A percentile compares a stretch with the other conserved stretches of the same genome.
These are phyloP conservation scores for Hypselothyrea guttata DNA, from an alignment of 2,888 invertebrate species.

Conservation along the genomic window DNA sequence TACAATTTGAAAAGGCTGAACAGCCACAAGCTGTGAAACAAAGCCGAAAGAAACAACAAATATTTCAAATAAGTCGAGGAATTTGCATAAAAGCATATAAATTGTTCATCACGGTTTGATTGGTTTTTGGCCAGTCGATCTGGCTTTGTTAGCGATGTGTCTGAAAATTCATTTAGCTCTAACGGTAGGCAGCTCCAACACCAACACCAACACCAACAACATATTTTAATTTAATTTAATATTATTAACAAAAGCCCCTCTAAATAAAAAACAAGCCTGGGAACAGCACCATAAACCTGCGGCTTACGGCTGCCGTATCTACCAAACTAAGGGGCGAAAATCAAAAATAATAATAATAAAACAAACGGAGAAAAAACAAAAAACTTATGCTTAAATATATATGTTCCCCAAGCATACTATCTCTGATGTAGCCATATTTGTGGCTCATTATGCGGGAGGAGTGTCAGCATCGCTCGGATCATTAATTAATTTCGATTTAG, in stretches of 20 bases:
- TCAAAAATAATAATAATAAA: constrained; percentile 16
- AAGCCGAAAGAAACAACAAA: background rate
- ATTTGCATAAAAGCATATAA: constrained; percentile 75
- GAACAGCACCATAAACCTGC: constrained; percentile 62
- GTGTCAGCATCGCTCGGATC: constrained; percentile 64
- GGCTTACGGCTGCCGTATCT: constrained; percentile 51
- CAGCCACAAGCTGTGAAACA: constrained; percentile 14
- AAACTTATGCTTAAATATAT: constrained; percentile 20
- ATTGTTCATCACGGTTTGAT: constrained; percentile 68
- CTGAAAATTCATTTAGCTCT: constrained; percentile 64
- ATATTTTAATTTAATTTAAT: constrained; percentile 74
- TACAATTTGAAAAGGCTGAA: constrained; percentile 58
- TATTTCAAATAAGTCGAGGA: constrained; percentile 19
- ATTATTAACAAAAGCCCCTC: constrained; percentile 70
- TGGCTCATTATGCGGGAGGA: constrained; percentile 72
- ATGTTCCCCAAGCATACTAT: constrained; percentile 26
- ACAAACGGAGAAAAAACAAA: constrained; percentile 20
- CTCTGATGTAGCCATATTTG: constrained; percentile 47
- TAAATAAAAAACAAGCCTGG: constrained; percentile 54
- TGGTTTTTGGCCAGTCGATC: constrained; percentile 49
- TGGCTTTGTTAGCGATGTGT: constrained; percentile 56
- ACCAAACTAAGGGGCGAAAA: background rate
- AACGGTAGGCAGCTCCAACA: constrained; percentile 66
- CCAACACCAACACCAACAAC: constrained; percentile 51
- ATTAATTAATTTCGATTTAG: constrained; percentile 75